phyloP scores from a whole-genome alignment of 2,797 vertebrate species.

The Hypotaenidia philippensis region DNA sequence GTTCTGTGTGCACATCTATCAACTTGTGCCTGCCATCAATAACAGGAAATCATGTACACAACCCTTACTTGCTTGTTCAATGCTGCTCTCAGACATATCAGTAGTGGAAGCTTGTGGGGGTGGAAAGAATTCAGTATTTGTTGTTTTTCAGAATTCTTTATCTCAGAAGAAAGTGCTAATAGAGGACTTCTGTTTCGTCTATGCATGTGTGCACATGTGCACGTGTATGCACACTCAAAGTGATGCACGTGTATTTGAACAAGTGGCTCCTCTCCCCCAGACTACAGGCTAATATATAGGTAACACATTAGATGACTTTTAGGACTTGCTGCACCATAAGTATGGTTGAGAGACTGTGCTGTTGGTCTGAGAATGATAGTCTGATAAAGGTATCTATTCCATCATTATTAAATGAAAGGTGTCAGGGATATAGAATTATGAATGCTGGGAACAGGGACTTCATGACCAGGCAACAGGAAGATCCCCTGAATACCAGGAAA shows the following conservation, averaged over 20 bases:
- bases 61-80: background rate
- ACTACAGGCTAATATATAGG: background rate
- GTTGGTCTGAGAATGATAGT: background rate
- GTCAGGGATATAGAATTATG: accelerated
- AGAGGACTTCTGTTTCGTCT: background rate
- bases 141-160: background rate
- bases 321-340: background rate
- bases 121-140: background rate
- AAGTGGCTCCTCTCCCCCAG: background rate
- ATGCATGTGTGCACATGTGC: accelerated
- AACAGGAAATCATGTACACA: background rate
- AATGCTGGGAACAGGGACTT: background rate
- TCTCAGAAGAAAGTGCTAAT: background rate
- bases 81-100: background rate
- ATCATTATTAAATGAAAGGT: background rate
- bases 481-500: background rate
- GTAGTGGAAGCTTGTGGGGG: background rate
- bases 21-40: background rate
- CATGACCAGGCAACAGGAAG: background rate
- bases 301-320: accelerated
- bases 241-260: background rate
- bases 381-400: background rate
- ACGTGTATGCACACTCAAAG: accelerated
- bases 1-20: background rate
- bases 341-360: background rate